A percentile compares a stretch with the other conserved stretches of the same genome.
These are phyloP conservation scores for Hirtodrosophila cameraria DNA, from an alignment of 2,888 invertebrate species.

Conservation along the genomic window DNA sequence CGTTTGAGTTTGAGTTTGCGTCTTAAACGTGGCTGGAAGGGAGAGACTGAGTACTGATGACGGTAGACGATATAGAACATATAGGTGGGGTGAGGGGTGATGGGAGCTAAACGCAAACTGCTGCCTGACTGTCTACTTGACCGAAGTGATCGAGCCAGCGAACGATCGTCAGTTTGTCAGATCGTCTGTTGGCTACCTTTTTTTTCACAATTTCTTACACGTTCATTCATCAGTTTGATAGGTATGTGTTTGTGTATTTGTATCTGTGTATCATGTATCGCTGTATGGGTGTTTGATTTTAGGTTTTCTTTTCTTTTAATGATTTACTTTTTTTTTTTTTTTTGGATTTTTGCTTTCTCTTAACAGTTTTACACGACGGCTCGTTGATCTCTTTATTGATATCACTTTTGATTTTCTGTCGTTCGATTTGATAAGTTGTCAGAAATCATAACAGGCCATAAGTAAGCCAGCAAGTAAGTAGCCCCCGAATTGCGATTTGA, in stretches of 20 bases:
- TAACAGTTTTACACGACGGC: conserved; percentile 62
- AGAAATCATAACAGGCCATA: conserved; percentile 69
- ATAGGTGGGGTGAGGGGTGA: background rate
- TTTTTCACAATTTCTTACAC: conserved; percentile 52
- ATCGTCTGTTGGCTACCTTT: conserved; percentile 36
- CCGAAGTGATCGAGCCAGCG: conserved; percentile 40
- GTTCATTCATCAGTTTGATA: conserved; percentile 66
- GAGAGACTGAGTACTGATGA: conserved; percentile 14
- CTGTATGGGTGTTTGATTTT: conserved; percentile 21
- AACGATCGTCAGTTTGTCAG: conserved; percentile 25
- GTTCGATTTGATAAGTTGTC: conserved; percentile 77
- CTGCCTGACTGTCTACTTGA: conserved; percentile 65
- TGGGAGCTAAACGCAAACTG: conserved; percentile 21
- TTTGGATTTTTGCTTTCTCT: conserved; percentile 54
- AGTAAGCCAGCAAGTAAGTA: conserved; percentile 62
- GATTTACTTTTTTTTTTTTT: conserved; percentile 17
- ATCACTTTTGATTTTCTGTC: conserved; percentile 78
- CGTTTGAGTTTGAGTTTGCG: conserved; percentile 45
- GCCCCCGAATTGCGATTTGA: conserved; percentile 47
- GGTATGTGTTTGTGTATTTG: background rate
- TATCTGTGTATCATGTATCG: background rate
- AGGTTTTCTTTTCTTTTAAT: conserved; percentile 32
- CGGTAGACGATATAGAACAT: background rate
- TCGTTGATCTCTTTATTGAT: conserved; percentile 78
- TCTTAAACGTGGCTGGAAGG: conserved; percentile 55